These are phyloP conservation scores for Drosophila jambulina DNA, from an alignment of 1,140 invertebrate genomes.

Conservation along the genomic window DNA sequence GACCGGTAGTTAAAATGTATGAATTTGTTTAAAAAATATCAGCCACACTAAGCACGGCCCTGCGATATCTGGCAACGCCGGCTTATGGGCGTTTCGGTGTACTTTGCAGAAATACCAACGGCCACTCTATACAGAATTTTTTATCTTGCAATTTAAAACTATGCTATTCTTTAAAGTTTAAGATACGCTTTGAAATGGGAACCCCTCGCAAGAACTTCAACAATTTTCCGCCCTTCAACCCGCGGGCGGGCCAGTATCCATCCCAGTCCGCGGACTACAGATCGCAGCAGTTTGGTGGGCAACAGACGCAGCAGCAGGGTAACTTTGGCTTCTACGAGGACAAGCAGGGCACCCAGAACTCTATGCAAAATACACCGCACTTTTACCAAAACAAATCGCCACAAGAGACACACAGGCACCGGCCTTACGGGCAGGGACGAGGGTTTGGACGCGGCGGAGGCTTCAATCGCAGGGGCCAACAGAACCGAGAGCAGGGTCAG, in stretches of 20 bases:
- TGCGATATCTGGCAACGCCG: background rate
- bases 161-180: too few relatives aligned
- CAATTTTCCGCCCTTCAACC: slow-evolving; percentile 39
- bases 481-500: slow-evolving; percentile 19
- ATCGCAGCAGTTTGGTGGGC: slow-evolving; percentile 58
- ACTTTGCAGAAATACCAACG: background rate
- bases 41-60: background rate
- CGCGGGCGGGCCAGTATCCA: slow-evolving; percentile 53
- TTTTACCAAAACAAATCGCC: slow-evolving; percentile 63
- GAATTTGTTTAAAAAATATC: background rate
- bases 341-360: slow-evolving; percentile 16
- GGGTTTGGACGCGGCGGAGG: slow-evolving; percentile 43
- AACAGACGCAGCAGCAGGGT: slow-evolving; percentile 22
- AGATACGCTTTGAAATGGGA: slow-evolving; percentile 31
- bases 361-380: slow-evolving; percentile 39
- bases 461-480: slow-evolving; percentile 36
- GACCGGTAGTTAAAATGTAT: too few relatives aligned
- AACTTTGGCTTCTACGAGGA: slow-evolving; percentile 50
- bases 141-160: too few relatives aligned
- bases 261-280: slow-evolving; percentile 62
- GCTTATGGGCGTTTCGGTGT: background rate
- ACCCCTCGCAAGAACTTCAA: slow-evolving; percentile 53
- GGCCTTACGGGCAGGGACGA: slow-evolving; percentile 14
- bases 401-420: slow-evolving; percentile 35
- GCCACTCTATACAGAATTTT: background rate